Conservation (phyloP, 2,797 vertebrate genomes). For the Huso huso region DNA sequence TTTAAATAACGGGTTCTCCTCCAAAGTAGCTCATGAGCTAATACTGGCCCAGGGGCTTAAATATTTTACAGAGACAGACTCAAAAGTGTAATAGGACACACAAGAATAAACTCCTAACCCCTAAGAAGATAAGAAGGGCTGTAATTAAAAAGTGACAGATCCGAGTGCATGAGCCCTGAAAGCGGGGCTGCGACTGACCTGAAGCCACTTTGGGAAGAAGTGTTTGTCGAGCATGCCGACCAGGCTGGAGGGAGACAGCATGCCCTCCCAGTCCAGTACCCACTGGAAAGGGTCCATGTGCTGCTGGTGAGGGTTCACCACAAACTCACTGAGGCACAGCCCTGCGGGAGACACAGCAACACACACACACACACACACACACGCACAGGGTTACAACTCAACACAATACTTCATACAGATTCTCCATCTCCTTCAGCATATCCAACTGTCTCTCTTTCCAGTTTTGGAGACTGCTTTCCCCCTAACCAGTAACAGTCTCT, state of each 20-base stretch:
- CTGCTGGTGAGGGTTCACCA: conserved; percentile 96
- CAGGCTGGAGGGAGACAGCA: conserved; percentile 86
- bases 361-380: neutral
- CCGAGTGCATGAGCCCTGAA: too few relatives aligned
- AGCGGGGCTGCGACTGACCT: conserved; percentile 56
- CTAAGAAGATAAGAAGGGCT: too few relatives aligned
- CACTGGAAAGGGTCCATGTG: conserved; percentile 94
- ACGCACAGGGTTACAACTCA: neutral
- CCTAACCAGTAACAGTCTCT: too few relatives aligned
- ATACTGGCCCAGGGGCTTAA: too few relatives aligned
- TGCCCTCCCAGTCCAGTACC: conserved; percentile 96
- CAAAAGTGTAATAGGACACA: neutral
- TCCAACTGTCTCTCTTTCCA: too few relatives aligned
- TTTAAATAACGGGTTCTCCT: too few relatives aligned
- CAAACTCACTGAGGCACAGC: conserved; percentile 81
- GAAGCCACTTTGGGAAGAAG: conserved; percentile 96
- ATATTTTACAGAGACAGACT: neutral
- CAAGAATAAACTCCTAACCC: neutral
- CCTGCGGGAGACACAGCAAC: conserved; percentile 45
- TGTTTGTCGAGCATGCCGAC: conserved; percentile 90
- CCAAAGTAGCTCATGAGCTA: too few relatives aligned
- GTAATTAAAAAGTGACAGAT: too few relatives aligned
- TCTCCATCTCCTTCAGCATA: too few relatives aligned
- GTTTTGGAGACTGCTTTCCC: too few relatives aligned
- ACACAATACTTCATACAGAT: too few relatives aligned